phyloP scores from a whole-genome alignment of 2,797 vertebrate genomes.

The Kryptolebias ocellatus region DNA sequence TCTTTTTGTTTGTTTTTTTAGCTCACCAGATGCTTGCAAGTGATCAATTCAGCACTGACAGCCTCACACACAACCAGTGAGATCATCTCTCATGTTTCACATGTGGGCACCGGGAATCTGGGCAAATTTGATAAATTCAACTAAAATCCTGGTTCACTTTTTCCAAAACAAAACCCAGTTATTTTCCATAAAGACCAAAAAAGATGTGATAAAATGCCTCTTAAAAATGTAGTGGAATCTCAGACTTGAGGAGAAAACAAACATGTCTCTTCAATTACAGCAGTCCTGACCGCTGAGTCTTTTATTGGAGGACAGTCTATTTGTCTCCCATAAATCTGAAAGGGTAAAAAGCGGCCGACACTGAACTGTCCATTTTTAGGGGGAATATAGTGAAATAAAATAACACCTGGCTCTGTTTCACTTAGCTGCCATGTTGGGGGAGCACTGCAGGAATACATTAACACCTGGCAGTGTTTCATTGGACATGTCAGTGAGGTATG shows the following conservation, averaged over 20 bases:
- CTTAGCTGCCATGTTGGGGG: conserved; percentile 23
- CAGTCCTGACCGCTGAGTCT: conserved; percentile 14
- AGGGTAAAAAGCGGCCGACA: conserved; percentile 21
- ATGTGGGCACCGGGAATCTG: not conserved
- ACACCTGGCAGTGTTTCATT: conserved; percentile 61
- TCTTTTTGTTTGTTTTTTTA: not conserved
- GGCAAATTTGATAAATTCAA: conserved; percentile 4
- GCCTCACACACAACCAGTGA: not conserved
- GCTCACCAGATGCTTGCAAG: not conserved
- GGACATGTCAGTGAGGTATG: conserved; percentile 50
- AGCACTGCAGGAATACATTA: conserved; percentile 50
- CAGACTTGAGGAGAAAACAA: conserved; percentile 5
- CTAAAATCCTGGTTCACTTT: conserved; percentile 21
- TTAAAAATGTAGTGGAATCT: conserved; percentile 6
- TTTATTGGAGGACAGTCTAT: conserved; percentile 2
- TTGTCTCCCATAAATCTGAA: conserved; percentile 6
- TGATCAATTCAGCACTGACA: not conserved
- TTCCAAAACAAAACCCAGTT: conserved; percentile 39
- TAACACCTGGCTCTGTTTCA: conserved; percentile 59
- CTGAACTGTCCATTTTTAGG: conserved; percentile 24
- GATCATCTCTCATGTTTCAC: not conserved
- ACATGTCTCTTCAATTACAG: conserved; percentile 18
- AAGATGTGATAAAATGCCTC: not conserved
- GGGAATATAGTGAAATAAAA: conserved; percentile 38
- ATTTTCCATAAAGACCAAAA: conserved; percentile 3